Evolutionary conservation across 2,113 vertebrate species (phyloP).

Genomic region (Furnarius figulus): DNA sequence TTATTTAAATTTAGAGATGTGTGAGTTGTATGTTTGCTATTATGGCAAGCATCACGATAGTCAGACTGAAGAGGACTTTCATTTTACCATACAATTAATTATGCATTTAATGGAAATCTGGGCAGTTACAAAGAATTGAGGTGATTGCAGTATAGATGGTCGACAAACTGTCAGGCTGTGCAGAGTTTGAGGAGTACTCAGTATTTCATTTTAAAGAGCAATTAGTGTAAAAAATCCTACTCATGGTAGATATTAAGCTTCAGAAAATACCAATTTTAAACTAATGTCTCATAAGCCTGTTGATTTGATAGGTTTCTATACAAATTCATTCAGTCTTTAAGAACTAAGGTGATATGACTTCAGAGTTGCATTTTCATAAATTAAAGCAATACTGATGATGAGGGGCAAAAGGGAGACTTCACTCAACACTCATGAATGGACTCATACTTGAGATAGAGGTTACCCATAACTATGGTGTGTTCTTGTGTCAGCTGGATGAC

Average conservation of each 20-base stretch:
- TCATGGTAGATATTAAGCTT: neutral
- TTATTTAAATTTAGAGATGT: neutral
- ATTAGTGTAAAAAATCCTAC: neutral
- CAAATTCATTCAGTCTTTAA: neutral
- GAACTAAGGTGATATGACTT: neutral
- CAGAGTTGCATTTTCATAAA: neutral
- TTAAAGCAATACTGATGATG: neutral
- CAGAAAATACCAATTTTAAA: neutral
- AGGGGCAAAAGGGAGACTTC: neutral
- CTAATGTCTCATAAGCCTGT: neutral
- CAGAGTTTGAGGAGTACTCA: neutral
- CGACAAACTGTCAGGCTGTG: neutral
- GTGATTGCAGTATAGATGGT: neutral
- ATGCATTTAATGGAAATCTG: neutral
- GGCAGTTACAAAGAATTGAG: neutral
- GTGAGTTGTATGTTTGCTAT: neutral
- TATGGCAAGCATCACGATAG: neutral
- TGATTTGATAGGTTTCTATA: neutral
- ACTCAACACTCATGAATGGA: accelerated
- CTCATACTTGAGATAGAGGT: neutral
- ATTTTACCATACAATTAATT: neutral
- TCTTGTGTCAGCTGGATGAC: neutral
- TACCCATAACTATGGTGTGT: neutral
- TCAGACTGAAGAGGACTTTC: neutral
- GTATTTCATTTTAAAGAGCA: neutral